A percentile compares a stretch with the other conserved stretches of the same genome.
Evolutionary conservation across 1,140 invertebrate genomes (phyloP).

Genomic region (Trinorchestia longiramus): DNA sequence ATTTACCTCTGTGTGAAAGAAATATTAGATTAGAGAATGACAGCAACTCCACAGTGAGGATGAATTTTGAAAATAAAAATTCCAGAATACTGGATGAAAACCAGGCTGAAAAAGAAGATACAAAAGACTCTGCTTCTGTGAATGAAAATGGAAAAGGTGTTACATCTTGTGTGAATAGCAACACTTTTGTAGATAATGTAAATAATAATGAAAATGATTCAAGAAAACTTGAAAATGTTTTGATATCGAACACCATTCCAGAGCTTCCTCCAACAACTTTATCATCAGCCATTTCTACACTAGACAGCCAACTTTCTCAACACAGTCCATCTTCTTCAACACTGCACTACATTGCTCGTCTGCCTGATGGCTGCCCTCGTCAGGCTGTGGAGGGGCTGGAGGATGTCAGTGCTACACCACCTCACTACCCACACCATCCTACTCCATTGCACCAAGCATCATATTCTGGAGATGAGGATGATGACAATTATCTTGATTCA

Average conservation of each 20-base stretch:
- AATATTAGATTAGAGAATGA: conserved; percentile 47
- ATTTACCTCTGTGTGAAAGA: conserved; percentile 28
- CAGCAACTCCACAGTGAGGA: neutral
- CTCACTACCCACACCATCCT: neutral
- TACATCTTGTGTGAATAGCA: conserved; percentile 27
- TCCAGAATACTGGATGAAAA: conserved; percentile 13
- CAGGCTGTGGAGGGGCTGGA: conserved; percentile 16
- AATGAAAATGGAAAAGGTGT: conserved; percentile 35
- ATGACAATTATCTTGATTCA: conserved; percentile 66
- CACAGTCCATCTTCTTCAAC: conserved; percentile 57
- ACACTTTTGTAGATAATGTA: conserved; percentile 11
- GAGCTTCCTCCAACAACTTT: neutral
- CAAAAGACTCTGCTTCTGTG: neutral
- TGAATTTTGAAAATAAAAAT: conserved; percentile 39
- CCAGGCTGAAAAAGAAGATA: neutral
- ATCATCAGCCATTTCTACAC: conserved; percentile 23
- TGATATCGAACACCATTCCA: neutral
- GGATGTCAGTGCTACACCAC: conserved; percentile 38
- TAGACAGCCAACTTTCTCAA: conserved; percentile 16
- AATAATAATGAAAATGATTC: conserved; percentile 44
- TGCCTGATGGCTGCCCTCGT: conserved; percentile 65
- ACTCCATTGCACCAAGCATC: conserved; percentile 55
- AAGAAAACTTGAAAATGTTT: neutral
- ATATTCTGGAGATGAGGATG: conserved; percentile 63
- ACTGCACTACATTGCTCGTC: conserved; percentile 64